These are phyloP conservation scores for Lepisosteus oculatus DNA, from an alignment of 2,113 vertebrate genomes.

Conservation along the genomic window DNA sequence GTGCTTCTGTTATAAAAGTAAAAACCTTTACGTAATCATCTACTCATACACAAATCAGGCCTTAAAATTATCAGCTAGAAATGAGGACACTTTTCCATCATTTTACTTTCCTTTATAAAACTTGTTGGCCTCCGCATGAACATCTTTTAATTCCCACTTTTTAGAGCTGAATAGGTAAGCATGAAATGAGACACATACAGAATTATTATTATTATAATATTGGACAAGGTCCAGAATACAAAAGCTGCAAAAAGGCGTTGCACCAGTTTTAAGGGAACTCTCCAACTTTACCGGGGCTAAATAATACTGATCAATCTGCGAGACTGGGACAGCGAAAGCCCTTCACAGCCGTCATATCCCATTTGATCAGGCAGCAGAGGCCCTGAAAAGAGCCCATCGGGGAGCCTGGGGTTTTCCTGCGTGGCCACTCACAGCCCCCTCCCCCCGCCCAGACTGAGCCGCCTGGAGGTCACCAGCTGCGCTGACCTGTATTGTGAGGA, in stretches of 20 bases:
- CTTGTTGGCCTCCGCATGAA: too few relatives aligned
- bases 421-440: conserved; percentile 29
- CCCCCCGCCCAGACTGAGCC: conserved; percentile 23
- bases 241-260: too few relatives aligned
- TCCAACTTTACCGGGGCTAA: too few relatives aligned
- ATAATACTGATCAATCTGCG: not conserved
- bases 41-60: not conserved
- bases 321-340: conserved; percentile 13
- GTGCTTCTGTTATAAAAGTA: conserved; percentile 40
- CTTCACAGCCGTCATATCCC: conserved; percentile 50
- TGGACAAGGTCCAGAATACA: too few relatives aligned
- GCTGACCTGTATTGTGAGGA: conserved; percentile 45
- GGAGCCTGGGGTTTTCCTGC: conserved; percentile 43
- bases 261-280: too few relatives aligned
- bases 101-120: too few relatives aligned
- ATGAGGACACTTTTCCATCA: too few relatives aligned
- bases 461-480: conserved; percentile 42
- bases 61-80: too few relatives aligned
- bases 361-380: conserved; percentile 38
- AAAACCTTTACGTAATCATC: conserved; percentile 37
- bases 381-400: conserved; percentile 50
- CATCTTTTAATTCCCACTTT: too few relatives aligned
- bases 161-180: too few relatives aligned
- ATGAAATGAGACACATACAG: too few relatives aligned
- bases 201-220: too few relatives aligned